phyloP scores from a whole-genome alignment of 2,113 vertebrate species.

The Cranoglanis bouderius region DNA sequence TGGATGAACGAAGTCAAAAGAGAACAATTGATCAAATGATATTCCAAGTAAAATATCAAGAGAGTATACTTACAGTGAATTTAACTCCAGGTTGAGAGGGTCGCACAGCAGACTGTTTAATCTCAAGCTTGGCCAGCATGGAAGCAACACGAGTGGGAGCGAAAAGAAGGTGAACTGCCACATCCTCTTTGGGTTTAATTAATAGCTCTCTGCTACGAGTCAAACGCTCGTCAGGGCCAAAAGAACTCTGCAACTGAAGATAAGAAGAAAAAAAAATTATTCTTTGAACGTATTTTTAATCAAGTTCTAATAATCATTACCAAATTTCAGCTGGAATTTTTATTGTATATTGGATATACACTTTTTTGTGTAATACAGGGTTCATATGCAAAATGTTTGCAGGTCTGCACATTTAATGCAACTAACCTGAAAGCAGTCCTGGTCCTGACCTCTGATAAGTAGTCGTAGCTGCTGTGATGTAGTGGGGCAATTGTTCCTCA shows the following conservation, averaged over 20 bases:
- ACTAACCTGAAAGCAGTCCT: constrained; percentile 93
- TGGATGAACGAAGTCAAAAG: neutral
- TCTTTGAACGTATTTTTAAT: neutral
- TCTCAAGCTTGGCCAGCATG: constrained; percentile 94
- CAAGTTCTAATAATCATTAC: neutral
- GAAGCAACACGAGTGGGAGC: constrained; percentile 88
- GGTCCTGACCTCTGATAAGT: constrained; percentile 91
- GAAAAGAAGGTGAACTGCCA: constrained; percentile 83
- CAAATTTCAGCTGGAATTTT: neutral
- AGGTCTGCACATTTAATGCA: neutral
- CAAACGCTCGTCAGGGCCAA: constrained; percentile 85
- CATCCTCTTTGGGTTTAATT: constrained; percentile 86
- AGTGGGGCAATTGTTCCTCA: constrained; percentile 84
- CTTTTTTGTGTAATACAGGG: no score
- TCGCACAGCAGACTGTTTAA: constrained; percentile 86
- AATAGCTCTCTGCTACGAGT: constrained; percentile 84
- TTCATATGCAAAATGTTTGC: neutral
- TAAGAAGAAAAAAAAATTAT: no score
- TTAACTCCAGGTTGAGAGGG: constrained; percentile 86
- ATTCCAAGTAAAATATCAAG: neutral
- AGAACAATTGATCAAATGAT: neutral
- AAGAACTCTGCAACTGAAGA: constrained; percentile 86
- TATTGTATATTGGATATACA: neutral
- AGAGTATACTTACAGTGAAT: constrained; percentile 82
- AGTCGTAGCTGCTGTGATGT: constrained; percentile 83